These are phyloP conservation scores for Indicator maculatus DNA, from an alignment of 2,113 vertebrate genomes.

Conservation along the genomic window DNA sequence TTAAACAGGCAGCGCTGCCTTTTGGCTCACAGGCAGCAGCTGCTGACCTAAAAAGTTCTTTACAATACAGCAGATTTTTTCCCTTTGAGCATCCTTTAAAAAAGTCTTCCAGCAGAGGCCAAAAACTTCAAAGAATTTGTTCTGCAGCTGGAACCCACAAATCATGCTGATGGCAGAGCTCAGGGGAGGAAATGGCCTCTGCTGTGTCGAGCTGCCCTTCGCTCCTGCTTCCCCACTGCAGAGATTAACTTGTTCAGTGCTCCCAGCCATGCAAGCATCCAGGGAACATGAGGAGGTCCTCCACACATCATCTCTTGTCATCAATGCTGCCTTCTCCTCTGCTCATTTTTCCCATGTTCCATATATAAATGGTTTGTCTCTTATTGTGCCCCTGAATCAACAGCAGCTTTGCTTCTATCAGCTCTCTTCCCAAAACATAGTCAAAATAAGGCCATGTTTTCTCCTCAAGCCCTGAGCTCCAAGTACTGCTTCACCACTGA, in stretches of 20 bases:
- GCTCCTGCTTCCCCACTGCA: not conserved
- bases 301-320: not conserved
- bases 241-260: not conserved
- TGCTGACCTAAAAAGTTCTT: slow-evolving; percentile 49
- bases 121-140: slow-evolving; percentile 66
- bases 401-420: not conserved
- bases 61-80: slow-evolving; percentile 11
- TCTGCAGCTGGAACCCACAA: slow-evolving; percentile 60
- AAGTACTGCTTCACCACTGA: not conserved
- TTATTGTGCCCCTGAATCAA: not conserved
- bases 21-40: not conserved
- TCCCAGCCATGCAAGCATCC: not conserved
- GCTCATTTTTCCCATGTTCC: rapidly evolving
- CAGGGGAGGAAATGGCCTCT: slow-evolving; percentile 57
- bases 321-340: rapidly evolving
- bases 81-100: slow-evolving; percentile 48
- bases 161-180: slow-evolving; percentile 56
- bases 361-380: too few species aligned
- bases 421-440: not conserved
- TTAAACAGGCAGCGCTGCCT: not conserved
- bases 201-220: not conserved
- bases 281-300: rapidly evolving
- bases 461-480: not conserved
- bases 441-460: not conserved
- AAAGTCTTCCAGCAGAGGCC: slow-evolving; percentile 39